Evolutionary conservation across 2,797 vertebrate species (phyloP).

Genomic region (Tokudaia tokunoshimensis): DNA sequence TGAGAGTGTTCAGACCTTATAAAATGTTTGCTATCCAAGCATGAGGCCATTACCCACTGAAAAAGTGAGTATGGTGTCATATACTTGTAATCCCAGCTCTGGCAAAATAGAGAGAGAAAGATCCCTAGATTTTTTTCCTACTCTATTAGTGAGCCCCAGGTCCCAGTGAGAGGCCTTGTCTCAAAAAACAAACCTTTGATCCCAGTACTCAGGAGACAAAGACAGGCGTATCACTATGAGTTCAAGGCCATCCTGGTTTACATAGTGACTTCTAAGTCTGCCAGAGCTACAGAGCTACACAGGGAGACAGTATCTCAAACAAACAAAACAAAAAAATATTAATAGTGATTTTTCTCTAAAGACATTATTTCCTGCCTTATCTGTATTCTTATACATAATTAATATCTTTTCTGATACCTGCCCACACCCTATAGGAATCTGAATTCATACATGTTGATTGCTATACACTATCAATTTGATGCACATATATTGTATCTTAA

Average conservation of each 20-base stretch:
- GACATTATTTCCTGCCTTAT: conserved; percentile 23
- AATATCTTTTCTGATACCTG: neutral
- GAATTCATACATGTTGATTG: conserved; percentile 5
- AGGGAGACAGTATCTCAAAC: neutral
- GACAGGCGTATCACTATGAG: neutral
- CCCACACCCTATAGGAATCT: neutral
- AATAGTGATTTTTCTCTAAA: conserved; percentile 27
- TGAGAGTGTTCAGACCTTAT: neutral
- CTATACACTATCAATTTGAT: conserved; percentile 15
- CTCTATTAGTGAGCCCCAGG: neutral
- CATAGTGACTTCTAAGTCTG: neutral
- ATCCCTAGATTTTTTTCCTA: neutral
- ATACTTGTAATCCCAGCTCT: neutral
- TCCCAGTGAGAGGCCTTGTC: neutral
- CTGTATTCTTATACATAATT: conserved; percentile 19
- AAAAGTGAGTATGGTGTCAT: neutral
- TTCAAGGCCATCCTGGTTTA: neutral
- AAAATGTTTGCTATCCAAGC: neutral
- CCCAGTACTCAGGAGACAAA: neutral
- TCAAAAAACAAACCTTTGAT: neutral
- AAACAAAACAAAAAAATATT: neutral
- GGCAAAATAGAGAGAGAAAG: neutral
- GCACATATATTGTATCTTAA: neutral
- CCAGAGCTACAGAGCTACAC: neutral
- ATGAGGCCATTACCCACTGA: neutral